A percentile compares a stretch with the other conserved stretches of the same genome.
Conservation (phyloP, 2,797 vertebrate genomes). For the Sebastes goodei region DNA sequence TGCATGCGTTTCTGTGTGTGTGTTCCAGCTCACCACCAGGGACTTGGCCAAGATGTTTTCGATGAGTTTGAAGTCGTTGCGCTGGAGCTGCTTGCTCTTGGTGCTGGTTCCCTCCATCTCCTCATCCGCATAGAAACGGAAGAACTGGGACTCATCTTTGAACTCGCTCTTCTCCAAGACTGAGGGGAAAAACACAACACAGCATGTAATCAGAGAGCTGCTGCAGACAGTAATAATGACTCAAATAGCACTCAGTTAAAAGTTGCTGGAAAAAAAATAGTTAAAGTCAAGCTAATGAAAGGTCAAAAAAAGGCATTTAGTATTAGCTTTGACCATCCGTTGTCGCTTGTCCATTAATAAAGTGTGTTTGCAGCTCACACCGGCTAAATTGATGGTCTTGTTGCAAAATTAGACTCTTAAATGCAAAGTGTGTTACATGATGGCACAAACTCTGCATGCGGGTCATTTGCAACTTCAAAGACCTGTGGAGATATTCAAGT, state of each 20-base stretch:
- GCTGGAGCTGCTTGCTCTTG: conserved; percentile 93
- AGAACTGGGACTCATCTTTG: conserved; percentile 97
- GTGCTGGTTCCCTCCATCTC: conserved; percentile 94
- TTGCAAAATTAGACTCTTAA: background rate
- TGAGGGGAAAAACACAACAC: conserved; percentile 55
- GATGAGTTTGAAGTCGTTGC: conserved; percentile 95
- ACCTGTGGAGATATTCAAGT: background rate
- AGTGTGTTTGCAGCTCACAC: background rate
- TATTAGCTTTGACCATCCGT: background rate
- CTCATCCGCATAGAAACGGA: conserved; percentile 98
- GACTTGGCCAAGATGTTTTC: conserved; percentile 96
- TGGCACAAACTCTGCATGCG: background rate
- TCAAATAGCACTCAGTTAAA: background rate
- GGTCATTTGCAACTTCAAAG: conserved; percentile 14
- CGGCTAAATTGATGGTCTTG: background rate
- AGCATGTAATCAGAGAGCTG: background rate
- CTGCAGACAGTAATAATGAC: background rate
- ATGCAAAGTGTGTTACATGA: background rate
- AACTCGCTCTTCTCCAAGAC: conserved; percentile 99
- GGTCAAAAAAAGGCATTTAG: background rate
- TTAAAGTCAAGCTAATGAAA: background rate
- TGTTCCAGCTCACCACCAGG: conserved; percentile 88
- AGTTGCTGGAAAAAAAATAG: background rate
- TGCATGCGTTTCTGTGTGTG: background rate
- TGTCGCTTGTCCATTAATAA: background rate